Conservation (phyloP, 2,113 vertebrate genomes). For the Sterrhoptilus dennistouni region DNA sequence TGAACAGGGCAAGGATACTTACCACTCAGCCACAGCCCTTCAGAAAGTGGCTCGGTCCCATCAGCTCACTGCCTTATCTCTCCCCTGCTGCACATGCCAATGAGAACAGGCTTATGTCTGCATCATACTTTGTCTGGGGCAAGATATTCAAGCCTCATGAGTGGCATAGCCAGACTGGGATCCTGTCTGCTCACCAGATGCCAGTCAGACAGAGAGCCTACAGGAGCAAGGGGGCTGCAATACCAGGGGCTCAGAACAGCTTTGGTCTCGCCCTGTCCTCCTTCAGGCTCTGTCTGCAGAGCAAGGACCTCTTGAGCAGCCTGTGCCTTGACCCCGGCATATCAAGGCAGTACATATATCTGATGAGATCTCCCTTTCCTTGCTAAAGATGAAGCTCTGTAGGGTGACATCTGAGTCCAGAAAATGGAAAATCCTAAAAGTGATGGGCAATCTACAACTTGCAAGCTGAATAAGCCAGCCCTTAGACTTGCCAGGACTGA, state of each 20-base stretch:
- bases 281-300: not conserved
- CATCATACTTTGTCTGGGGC: not conserved
- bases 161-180: not conserved
- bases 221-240: rapidly evolving
- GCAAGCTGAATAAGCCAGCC: not conserved
- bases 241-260: not conserved
- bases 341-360: not conserved
- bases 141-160: not conserved
- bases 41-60: not conserved
- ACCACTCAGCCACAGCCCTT: not conserved
- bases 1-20: not conserved
- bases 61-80: not conserved
- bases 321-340: not conserved
- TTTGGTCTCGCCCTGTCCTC: not conserved
- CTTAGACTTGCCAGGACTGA: not conserved
- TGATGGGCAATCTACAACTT: not conserved
- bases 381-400: not conserved
- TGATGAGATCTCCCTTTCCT: not conserved
- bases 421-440: not conserved
- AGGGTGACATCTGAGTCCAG: not conserved
- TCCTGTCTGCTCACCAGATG: not conserved
- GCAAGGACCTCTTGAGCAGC: not conserved
- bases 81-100: not conserved
- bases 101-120: not conserved
- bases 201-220: not conserved